phyloP scores from a whole-genome alignment of 2,888 invertebrate genomes.

The Disparrhopalites patrizii region DNA sequence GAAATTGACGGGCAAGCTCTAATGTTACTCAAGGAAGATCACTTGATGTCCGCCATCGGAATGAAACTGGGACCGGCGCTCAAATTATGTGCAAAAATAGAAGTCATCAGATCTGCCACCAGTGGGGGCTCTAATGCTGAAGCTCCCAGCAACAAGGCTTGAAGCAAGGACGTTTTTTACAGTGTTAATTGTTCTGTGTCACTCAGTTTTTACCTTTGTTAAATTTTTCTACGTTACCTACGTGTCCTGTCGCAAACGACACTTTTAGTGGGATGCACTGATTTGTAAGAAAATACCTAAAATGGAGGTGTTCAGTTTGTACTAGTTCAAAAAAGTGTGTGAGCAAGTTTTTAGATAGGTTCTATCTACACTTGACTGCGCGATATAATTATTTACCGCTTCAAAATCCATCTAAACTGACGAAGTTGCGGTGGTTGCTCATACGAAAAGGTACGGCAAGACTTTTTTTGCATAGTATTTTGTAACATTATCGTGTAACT shows the following conservation, averaged over 20 bases:
- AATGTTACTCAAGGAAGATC: conserved; percentile 85
- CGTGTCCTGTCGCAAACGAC: too few relatives aligned
- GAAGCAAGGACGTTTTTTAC: too few relatives aligned
- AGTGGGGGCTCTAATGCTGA: neutral
- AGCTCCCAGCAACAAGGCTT: neutral
- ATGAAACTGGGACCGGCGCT: conserved; percentile 95
- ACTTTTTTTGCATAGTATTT: too few relatives aligned
- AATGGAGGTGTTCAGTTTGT: neutral
- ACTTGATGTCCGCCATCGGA: conserved; percentile 87
- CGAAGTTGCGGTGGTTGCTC: too few relatives aligned
- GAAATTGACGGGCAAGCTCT: conserved; percentile 96
- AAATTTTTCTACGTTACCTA: neutral
- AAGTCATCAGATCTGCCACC: conserved; percentile 61
- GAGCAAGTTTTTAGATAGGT: too few relatives aligned
- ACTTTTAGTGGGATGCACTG: too few relatives aligned
- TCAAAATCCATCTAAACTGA: too few relatives aligned
- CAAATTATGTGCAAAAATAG: conserved; percentile 90
- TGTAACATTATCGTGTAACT: too few relatives aligned
- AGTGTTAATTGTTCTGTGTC: neutral
- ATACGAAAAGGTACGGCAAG: too few relatives aligned
- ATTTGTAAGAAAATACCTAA: too few relatives aligned
- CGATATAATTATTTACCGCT: too few relatives aligned
- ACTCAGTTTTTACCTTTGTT: neutral
- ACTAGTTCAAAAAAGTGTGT: neutral
- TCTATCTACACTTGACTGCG: too few relatives aligned